Evolutionary conservation across 2,113 vertebrate genomes (phyloP), one percentile per base, ranked within the genome.

Genomic region (Propithecus coquereli): DNA sequence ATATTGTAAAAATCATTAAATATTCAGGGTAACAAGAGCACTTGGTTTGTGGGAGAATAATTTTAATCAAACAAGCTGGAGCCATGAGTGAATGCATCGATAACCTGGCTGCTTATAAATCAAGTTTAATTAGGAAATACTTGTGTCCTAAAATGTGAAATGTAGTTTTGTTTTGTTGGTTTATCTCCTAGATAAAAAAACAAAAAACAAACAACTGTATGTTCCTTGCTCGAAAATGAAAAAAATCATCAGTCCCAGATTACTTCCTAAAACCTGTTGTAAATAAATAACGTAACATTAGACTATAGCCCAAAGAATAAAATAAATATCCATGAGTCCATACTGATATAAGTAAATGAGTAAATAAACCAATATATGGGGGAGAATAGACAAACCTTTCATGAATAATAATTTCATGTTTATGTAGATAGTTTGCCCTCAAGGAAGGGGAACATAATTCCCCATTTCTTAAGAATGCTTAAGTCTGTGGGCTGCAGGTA

Each of bases 371-470:
- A 65, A 52, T 18, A 5, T 27, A 17, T 8, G 8, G 25, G 13
- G 6, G 4, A 17, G 16, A 37, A 45, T 0, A 9, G 4, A 52
- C 17, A 66, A 5, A 61, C n/a, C 40, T 16, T 2, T 43, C 70
- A 23, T 0, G 34, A 17, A 50, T 4, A 34, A 7, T 6, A 10
- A 25, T 1, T 54, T 82, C 77, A 27, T 27, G 40, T 14, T 43
- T 17, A 17, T 2, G 1, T 1, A 65, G 27, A 45, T 11, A 0
- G 6, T n/a, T 2, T 65, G 37, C 3, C 2, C 3, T 57, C 45
- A 13, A 9, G 14, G 30, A 57, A 27, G 1, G 3, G 23, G 71
- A 1, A 32, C 0, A 30, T 52, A n/a, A 54, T 25, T 47, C 14
- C n/a, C 37, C 2, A 3, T 27, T 47, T 23, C 8, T 1, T 79